A percentile compares a stretch with the other conserved stretches of the same genome.
These are phyloP conservation scores for Patagioenas fasciata DNA, from an alignment of 2,113 vertebrate species.

Conservation along the genomic window DNA sequence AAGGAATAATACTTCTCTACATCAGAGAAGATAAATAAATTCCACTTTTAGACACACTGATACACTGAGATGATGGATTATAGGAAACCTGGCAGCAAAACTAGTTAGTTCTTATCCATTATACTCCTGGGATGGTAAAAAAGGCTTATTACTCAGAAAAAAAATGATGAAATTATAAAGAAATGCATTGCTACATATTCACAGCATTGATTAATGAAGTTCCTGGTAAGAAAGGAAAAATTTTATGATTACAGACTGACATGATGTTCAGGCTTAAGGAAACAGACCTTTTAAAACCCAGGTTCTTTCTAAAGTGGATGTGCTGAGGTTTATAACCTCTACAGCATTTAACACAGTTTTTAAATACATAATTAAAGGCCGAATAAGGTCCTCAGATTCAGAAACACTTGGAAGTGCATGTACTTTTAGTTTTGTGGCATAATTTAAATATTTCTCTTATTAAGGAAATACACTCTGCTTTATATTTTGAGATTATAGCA, in stretches of 20 bases:
- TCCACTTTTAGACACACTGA: neutral
- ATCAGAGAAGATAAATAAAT: neutral
- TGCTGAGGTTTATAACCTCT: neutral
- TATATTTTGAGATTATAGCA: neutral
- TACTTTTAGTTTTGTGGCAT: neutral
- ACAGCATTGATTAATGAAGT: neutral
- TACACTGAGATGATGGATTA: neutral
- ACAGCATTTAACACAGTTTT: neutral
- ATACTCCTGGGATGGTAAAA: neutral
- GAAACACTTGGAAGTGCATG: neutral
- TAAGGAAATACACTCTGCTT: neutral
- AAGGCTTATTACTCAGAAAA: neutral
- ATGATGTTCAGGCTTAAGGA: neutral
- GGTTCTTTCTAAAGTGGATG: neutral
- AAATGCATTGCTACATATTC: neutral
- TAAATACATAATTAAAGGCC: neutral
- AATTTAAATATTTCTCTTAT: neutral
- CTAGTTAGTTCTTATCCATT: neutral
- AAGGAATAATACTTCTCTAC: neutral
- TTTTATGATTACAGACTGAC: neutral
- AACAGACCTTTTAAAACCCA: neutral
- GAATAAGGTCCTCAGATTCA: neutral
- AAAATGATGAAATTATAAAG: neutral
- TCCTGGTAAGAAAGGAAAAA: neutral
- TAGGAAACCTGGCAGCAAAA: neutral